These are phyloP conservation scores for Danio albolineatus DNA, from an alignment of 2,797 vertebrate species.

Conservation along the genomic window DNA sequence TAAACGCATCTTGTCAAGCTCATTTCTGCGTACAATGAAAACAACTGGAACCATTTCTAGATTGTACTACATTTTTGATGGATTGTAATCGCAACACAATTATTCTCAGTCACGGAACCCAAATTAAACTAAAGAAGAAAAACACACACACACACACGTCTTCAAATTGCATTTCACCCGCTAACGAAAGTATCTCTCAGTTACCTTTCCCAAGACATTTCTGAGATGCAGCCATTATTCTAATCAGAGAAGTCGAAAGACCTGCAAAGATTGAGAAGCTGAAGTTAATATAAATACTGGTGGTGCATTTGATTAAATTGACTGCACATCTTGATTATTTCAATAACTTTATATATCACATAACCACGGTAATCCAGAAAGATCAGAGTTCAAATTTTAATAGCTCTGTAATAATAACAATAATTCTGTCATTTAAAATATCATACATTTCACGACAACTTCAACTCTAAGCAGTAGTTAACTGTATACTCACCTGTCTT, in stretches of 20 bases:
- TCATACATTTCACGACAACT: neutral
- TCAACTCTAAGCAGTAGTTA: neutral
- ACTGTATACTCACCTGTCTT: neutral
- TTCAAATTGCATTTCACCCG: neutral
- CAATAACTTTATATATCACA: neutral
- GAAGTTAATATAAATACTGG: neutral
- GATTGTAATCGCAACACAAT: neutral
- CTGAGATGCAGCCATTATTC: constrained; percentile 60
- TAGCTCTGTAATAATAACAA: too few species aligned
- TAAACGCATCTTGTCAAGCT: neutral
- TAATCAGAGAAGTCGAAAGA: neutral
- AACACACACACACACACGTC: too few species aligned
- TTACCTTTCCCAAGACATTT: constrained; percentile 77
- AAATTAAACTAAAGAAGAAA: neutral
- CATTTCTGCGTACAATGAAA: neutral
- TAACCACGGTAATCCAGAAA: neutral
- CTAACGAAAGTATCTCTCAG: constrained; percentile 12
- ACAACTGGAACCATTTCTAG: neutral
- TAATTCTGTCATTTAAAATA: neutral
- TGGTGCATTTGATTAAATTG: neutral
- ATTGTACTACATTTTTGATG: neutral
- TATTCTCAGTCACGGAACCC: neutral
- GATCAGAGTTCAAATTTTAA: neutral
- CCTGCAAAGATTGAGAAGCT: neutral
- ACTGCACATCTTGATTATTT: neutral